phyloP scores from a whole-genome alignment of 2,797 vertebrate genomes.

The Glyptemys insculpta region DNA sequence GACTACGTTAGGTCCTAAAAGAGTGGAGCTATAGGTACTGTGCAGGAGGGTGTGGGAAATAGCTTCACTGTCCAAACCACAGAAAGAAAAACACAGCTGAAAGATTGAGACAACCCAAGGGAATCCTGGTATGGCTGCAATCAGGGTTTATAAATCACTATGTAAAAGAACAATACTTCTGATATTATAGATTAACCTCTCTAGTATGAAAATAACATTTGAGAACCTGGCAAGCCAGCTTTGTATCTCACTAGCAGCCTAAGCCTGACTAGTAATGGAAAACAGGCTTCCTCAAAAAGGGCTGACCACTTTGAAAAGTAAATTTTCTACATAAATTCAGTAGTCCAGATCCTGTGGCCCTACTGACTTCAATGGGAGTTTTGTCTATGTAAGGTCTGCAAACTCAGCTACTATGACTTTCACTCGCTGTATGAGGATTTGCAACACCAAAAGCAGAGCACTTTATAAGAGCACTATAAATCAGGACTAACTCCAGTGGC shows the following conservation, averaged over 20 bases:
- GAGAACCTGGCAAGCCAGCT: not conserved
- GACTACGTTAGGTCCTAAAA: slow-evolving; percentile 10
- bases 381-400: not conserved
- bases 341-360: not conserved
- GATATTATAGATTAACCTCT: not conserved
- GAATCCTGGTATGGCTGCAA: not conserved
- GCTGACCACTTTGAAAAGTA: not conserved
- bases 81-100: slow-evolving; percentile 41
- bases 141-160: not conserved
- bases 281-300: not conserved
- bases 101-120: not conserved
- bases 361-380: not conserved
- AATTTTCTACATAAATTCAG: not conserved
- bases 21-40: slow-evolving; percentile 9
- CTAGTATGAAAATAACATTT: not conserved
- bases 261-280: not conserved
- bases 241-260: not conserved
- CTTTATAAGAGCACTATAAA: accelerated
- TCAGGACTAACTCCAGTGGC: not conserved
- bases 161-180: not conserved
- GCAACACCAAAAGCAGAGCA: not conserved
- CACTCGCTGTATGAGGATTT: not conserved
- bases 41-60: not conserved
- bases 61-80: slow-evolving; percentile 28
- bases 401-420: not conserved